phyloP scores from a whole-genome alignment of 2,888 invertebrate species.

The Cryptops parisi region DNA sequence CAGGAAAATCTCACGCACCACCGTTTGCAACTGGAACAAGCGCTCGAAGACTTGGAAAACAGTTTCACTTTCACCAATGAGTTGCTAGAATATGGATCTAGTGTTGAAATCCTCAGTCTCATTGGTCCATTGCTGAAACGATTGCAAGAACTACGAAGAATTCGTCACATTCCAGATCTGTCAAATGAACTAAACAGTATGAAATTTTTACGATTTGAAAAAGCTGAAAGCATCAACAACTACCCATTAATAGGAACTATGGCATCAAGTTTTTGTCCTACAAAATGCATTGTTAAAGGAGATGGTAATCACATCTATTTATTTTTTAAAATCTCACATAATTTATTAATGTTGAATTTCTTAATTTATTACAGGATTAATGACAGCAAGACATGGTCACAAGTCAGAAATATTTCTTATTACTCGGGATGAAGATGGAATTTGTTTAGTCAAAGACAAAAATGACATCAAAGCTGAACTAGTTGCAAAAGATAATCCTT shows the following conservation, averaged over 20 bases:
- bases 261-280: background rate
- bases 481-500: background rate
- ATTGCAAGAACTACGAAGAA: conserved; percentile 4
- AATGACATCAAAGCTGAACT: conserved; percentile 35
- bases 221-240: conserved; percentile 1
- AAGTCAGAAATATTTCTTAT: conserved; percentile 10
- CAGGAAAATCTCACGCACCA: conserved; percentile 5
- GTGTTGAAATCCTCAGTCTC: conserved; percentile 11
- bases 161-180: background rate
- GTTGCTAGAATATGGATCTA: conserved; percentile 5
- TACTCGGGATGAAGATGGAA: conserved; percentile 47
- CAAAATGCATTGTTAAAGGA: conserved; percentile 12
- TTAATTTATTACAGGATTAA: conserved; percentile 7
- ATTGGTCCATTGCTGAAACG: conserved; percentile 4
- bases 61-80: conserved; percentile 2
- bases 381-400: conserved; percentile 9
- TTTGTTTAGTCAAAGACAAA: conserved; percentile 51
- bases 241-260: conserved; percentile 1
- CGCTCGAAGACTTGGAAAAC: conserved; percentile 10
- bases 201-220: background rate
- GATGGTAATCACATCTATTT: conserved; percentile 6
- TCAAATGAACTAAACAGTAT: background rate
- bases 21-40: conserved; percentile 13
- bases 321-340: background rate
- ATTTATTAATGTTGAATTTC: background rate